Evolutionary conservation across 2,797 vertebrate genomes (phyloP).

Genomic region (Vespertilio murinus): DNA sequence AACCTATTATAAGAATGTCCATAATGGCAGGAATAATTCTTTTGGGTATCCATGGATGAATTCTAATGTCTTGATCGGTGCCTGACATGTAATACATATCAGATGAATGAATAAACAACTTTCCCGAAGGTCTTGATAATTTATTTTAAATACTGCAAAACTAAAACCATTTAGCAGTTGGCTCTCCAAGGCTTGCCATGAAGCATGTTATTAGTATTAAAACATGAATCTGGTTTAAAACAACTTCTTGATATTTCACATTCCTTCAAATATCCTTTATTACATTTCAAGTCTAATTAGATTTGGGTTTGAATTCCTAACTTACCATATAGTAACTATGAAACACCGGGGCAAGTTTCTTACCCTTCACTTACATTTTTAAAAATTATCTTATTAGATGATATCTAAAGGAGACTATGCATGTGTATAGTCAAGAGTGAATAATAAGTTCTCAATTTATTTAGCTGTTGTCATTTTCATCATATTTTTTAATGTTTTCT

Average conservation of each 20-base stretch:
- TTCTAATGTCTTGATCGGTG: not conserved
- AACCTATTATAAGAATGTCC: not conserved
- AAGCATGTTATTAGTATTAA: not conserved
- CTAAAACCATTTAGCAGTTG: not conserved
- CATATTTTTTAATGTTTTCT: not conserved
- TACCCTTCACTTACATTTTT: not conserved
- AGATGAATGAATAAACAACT: not conserved
- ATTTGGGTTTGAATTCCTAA: not conserved
- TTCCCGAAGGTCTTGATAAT: not conserved
- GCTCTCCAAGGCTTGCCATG: not conserved
- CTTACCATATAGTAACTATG: not conserved
- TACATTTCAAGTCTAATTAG: not conserved
- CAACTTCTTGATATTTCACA: not conserved
- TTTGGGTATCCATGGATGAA: not conserved
- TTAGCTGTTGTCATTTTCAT: not conserved
- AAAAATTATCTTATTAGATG: not conserved
- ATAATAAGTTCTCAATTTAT: not conserved
- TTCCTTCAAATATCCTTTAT: not conserved
- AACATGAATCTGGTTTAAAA: not conserved
- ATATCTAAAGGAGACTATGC: not conserved
- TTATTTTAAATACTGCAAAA: constrained; percentile 17
- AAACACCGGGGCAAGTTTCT: not conserved
- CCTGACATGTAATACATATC: not conserved
- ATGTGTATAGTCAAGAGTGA: not conserved
- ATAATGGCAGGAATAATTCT: not conserved